Evolutionary conservation across 2,888 invertebrate species (phyloP).

Genomic region (Limenitis camilla): DNA sequence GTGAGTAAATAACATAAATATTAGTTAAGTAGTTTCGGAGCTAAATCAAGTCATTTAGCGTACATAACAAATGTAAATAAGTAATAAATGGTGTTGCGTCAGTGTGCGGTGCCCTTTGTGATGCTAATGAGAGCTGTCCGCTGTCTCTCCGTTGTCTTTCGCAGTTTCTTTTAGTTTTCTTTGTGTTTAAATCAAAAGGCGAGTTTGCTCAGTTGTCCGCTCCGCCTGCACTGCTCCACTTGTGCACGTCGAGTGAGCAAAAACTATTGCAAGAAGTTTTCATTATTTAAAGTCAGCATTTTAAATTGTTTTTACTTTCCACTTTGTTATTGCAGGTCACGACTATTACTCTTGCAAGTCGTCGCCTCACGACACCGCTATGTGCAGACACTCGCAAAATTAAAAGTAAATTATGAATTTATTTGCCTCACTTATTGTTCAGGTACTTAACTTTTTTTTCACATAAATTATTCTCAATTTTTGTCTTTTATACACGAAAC

Average conservation of each 20-base stretch:
- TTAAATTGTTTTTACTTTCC: neutral
- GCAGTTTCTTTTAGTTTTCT: neutral
- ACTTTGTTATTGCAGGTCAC: neutral
- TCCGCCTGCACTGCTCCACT: neutral
- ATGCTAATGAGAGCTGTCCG: slow-evolving; percentile 7
- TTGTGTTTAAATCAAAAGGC: slow-evolving; percentile 7
- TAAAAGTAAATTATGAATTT: too few species aligned
- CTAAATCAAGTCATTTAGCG: too few species aligned
- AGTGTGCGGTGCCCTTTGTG: neutral
- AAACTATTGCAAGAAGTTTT: neutral
- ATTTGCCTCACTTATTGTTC: too few species aligned
- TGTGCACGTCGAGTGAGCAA: neutral
- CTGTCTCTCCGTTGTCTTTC: neutral
- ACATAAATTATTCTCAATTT: too few species aligned
- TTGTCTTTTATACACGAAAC: too few species aligned
- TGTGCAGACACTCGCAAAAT: too few species aligned
- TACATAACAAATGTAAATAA: too few species aligned
- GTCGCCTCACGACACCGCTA: too few species aligned
- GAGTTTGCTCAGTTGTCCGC: slow-evolving; percentile 12
- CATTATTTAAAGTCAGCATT: neutral
- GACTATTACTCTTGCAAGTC: too few species aligned
- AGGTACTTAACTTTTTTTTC: too few species aligned
- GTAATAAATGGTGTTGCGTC: neutral
- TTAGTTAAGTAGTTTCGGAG: too few species aligned
- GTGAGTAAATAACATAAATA: too few species aligned